Base-by-base conservation (phyloP, 2,888 invertebrate genomes). In the Hylaea fasciaria region DNA sequence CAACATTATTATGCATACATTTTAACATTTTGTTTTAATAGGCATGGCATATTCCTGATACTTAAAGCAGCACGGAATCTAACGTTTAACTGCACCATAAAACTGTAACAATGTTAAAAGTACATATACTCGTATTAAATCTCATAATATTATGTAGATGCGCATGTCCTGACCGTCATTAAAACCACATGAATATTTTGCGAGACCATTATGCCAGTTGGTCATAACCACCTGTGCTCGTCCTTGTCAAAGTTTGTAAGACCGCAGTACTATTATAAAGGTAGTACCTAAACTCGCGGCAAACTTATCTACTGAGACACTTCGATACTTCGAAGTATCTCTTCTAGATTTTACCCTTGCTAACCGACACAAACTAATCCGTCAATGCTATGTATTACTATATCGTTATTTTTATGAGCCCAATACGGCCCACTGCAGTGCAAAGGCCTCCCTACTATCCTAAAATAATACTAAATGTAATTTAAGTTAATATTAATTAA, bases 141-240 rank as follows among this genome's bases (percentile, higher is more conserved):
- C 62, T 64, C 65, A 60, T 66, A 60, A 66, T 60, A 64, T 65
- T 64, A 68, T 68, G 65, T 60, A 66, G 61, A 65, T 60, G 62
- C 52, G 57, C 64, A 56, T 60, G 50, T 65, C 64, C 65, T 55
- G 69, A 69, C 67, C 69, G 65, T 67, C 69, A 69, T 69, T 66
- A 69, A 63, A 65, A 57, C 59, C 57, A 64, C 64, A 67, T 67
- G 65, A 69, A 69, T 69, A 69, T 69, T 67, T 67, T 61, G 66
- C 62, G 64, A 64, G 67, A 68, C 55, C 67, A 66, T 70, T 70
- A 66, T 66, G 62, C 63, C 67, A 65, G 64, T 67, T 41, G 67
- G 65, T 62, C 69, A 65, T 62, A 35, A 58, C 63, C 69, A 69
- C 69, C 69, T 69, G 69, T 56, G 68, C 63, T 57, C 68, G 59